Evolutionary conservation across 2,888 invertebrate genomes (phyloP).

Genomic region (Dicyrtoma fusca): DNA sequence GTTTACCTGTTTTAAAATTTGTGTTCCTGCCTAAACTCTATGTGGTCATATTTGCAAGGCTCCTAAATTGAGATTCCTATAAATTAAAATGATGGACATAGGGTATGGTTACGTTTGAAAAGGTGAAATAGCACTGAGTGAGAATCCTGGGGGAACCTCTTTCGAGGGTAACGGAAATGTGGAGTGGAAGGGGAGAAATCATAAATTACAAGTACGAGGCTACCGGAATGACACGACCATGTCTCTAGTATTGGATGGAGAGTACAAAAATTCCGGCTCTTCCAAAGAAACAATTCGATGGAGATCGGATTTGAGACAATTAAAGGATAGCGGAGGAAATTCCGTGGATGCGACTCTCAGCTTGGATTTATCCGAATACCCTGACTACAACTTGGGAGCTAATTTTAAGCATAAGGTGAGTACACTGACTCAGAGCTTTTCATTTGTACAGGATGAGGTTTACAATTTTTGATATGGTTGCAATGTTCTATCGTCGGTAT

Average conservation of each 20-base stretch:
- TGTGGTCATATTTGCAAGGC: too few relatives aligned
- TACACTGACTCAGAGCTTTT: too few relatives aligned
- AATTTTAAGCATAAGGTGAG: constrained; percentile 70
- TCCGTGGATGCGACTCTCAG: constrained; percentile 70
- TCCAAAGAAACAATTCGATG: constrained; percentile 39
- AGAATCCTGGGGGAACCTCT: neutral
- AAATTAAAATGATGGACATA: neutral
- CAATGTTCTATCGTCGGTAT: too few relatives aligned
- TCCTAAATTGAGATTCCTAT: constrained; percentile 59
- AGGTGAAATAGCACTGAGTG: constrained; percentile 39
- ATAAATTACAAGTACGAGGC: constrained; percentile 38
- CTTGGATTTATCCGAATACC: constrained; percentile 76
- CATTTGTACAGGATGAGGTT: too few relatives aligned
- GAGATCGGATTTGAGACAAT: constrained; percentile 62
- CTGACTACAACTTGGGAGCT: constrained; percentile 71
- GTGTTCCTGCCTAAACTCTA: too few relatives aligned
- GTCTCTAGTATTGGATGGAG: constrained; percentile 29
- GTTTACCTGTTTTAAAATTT: too few relatives aligned
- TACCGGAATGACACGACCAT: constrained; percentile 40
- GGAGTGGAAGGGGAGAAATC: constrained; percentile 4
- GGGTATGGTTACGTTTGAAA: neutral
- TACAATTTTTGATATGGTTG: too few relatives aligned
- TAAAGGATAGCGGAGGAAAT: constrained; percentile 60
- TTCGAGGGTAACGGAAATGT: constrained; percentile 40
- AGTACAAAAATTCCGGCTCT: constrained; percentile 31